Evolutionary conservation across 92 coral and sea anemone genomes (phyloP), one percentile per base, ranked within the genome.

Genomic region (Desmophyllum pertusum): DNA sequence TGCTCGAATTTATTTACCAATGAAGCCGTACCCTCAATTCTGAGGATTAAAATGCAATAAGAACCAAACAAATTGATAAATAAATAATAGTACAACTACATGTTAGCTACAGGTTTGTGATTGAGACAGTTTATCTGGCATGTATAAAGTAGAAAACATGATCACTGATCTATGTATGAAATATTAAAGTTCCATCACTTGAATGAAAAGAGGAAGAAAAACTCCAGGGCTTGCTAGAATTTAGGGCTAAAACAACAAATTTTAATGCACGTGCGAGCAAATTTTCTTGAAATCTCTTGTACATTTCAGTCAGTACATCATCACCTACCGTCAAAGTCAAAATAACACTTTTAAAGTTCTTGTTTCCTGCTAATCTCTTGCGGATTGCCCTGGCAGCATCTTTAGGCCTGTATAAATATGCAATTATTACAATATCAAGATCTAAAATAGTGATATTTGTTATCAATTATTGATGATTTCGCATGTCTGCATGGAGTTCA

Each of bases 341-440:
- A 46, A 97, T 87, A 57, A 97, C 95, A 74, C 98, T 93, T 78
- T 97, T 97, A 69, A 87, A 97, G 75, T 97, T 93, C 77, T 91
- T 97, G 69, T 95, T 95, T 65, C 91, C 90, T 18, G 91, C n/a
- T 10, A 97, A 90, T 9, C 98, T 91, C 82, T 97, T 97, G 78
- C 85, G 85, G 70, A 97, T 92, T 6, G 99, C 99, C 88, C 94
- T 97, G 65, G 89, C 74, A 29, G 97, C 99, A 87, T 97, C 98
- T 84, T 97, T 97, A 6, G 99, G 99, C 81, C 99, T 97, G 78
- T 15, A 38, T 30, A 33, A 35, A 46, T 17, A 55, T 75, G 6
- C 9, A 25, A 27, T 18, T 10, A 31, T 17, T 10, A 41, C 30
- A 82, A n/a, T 21, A 7, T 19, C 40, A 72, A 61, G 43, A 57